Evolutionary conservation across 2,797 vertebrate genomes (phyloP).

Genomic region (Chiloscyllium punctatum): DNA sequence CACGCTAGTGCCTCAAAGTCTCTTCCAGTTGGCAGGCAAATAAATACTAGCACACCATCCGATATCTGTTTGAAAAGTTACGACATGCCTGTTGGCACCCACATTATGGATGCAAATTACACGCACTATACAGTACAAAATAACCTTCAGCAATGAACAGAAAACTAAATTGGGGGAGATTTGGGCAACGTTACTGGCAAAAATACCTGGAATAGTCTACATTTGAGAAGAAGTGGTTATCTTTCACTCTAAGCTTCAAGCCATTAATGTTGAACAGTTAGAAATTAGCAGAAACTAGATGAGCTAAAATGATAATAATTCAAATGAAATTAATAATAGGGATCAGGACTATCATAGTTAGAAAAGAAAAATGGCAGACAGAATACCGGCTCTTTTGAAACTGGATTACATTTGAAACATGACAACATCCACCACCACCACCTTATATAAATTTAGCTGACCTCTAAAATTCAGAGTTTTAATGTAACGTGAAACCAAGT

Average conservation of each 20-base stretch:
- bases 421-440: neutral
- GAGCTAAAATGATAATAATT: neutral
- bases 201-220: neutral
- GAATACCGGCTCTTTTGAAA: neutral
- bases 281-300: neutral
- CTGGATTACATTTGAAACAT: neutral
- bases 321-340: neutral
- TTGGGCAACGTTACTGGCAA: neutral
- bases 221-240: neutral
- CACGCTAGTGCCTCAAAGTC: neutral
- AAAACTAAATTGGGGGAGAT: constrained; percentile 18
- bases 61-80: neutral
- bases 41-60: neutral
- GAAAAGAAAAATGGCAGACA: neutral
- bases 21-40: constrained; percentile 20
- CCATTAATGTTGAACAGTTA: neutral
- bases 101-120: neutral
- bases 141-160: constrained; percentile 15
- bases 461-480: neutral
- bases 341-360: neutral
- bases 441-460: neutral
- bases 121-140: neutral
- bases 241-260: neutral
- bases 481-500: neutral
- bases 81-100: neutral